Conservation (phyloP, 2,888 invertebrate genomes). For the Agriopis aurantiaria region DNA sequence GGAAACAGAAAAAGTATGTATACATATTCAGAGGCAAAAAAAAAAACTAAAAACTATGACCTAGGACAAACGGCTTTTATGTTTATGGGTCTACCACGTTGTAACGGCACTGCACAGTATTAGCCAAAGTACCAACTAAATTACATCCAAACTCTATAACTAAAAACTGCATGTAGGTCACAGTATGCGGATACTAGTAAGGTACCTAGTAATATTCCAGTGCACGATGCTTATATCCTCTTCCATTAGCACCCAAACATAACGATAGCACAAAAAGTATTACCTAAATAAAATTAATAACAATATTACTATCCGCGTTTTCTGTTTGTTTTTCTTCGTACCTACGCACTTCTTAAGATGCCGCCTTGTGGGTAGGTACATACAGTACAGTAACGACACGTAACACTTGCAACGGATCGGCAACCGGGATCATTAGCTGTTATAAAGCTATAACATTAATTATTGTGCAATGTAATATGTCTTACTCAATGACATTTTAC, state of each 20-base stretch:
- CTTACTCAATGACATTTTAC: background rate
- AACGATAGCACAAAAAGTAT: background rate
- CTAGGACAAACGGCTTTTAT: too few relatives aligned
- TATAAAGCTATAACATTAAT: slow-evolving; percentile 2
- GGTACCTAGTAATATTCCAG: background rate
- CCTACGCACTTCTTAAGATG: background rate
- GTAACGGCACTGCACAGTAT: too few relatives aligned
- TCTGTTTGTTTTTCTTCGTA: background rate
- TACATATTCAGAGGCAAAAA: too few relatives aligned
- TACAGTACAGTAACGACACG: background rate
- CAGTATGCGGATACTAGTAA: too few relatives aligned
- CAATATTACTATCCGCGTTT: background rate
- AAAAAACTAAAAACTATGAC: too few relatives aligned
- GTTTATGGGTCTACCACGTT: too few relatives aligned
- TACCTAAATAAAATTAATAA: background rate
- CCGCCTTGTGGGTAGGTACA: background rate
- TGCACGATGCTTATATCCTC: background rate
- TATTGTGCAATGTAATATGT: slow-evolving; percentile 10
- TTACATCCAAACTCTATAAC: too few relatives aligned
- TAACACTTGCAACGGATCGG: slow-evolving; percentile 2
- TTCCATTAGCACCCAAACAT: background rate
- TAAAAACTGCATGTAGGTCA: too few relatives aligned
- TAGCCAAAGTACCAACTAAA: too few relatives aligned
- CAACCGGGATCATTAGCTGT: slow-evolving; percentile 4
- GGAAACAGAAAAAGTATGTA: too few relatives aligned